Evolutionary conservation across 2,888 invertebrate genomes (phyloP).

Genomic region (Dendrolimus pini): DNA sequence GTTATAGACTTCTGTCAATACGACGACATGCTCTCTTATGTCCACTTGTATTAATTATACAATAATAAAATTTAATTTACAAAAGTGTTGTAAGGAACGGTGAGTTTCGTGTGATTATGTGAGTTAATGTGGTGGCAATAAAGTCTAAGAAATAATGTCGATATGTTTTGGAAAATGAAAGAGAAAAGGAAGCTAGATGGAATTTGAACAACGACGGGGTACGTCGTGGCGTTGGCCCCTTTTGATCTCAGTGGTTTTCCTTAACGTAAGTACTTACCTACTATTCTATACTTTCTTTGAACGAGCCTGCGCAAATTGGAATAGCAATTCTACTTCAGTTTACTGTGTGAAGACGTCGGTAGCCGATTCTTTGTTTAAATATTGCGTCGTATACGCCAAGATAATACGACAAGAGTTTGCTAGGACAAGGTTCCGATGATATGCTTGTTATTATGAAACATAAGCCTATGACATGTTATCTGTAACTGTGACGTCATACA

Average conservation of each 20-base stretch:
- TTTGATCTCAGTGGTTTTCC: slow-evolving; percentile 47
- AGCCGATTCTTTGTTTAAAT: too few relatives aligned
- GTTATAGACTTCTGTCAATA: slow-evolving; percentile 54
- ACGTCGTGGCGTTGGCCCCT: slow-evolving; percentile 63
- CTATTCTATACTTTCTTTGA: too few relatives aligned
- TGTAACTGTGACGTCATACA: slow-evolving; percentile 19
- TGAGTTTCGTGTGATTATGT: slow-evolving; percentile 14
- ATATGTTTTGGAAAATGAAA: slow-evolving; percentile 31
- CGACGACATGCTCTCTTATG: slow-evolving; percentile 49
- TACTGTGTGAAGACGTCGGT: too few relatives aligned
- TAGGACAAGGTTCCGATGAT: neutral
- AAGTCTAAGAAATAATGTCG: slow-evolving; percentile 14
- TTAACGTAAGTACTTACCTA: slow-evolving; percentile 50
- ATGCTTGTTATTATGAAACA: slow-evolving; percentile 11
- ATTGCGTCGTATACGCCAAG: too few relatives aligned
- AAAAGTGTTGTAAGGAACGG: neutral
- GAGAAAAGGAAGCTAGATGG: slow-evolving; percentile 47
- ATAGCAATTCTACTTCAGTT: too few relatives aligned
- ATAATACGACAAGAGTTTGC: too few relatives aligned
- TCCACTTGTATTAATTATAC: slow-evolving; percentile 22
- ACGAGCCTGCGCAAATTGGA: too few relatives aligned
- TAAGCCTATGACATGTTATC: slow-evolving; percentile 17
- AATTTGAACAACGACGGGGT: slow-evolving; percentile 38
- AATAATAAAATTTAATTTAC: slow-evolving; percentile 5
- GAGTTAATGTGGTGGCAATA: slow-evolving; percentile 6